Evolutionary conservation across 2,797 vertebrate genomes (phyloP).

Genomic region (Neosilurus hyrtlii): DNA sequence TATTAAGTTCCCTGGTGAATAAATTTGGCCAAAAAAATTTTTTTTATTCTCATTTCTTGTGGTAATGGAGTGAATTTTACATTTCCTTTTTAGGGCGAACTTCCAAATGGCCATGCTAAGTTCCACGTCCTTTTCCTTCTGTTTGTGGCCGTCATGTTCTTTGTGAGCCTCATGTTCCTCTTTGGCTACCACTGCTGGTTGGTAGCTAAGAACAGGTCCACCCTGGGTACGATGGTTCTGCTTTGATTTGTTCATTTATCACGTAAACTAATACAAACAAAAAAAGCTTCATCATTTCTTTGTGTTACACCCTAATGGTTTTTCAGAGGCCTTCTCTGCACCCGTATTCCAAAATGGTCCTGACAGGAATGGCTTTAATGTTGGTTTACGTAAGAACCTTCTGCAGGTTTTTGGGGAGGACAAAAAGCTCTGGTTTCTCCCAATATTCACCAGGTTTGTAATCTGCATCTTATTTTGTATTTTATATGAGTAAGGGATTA

Average conservation of each 20-base stretch:
- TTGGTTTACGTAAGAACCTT: slow-evolving; percentile 85
- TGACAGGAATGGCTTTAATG: slow-evolving; percentile 93
- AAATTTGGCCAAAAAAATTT: neutral
- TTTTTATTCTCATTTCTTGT: neutral
- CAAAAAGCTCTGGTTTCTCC: slow-evolving; percentile 88
- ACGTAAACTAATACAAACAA: neutral
- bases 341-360: slow-evolving; percentile 88
- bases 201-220: slow-evolving; percentile 92
- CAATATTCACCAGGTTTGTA: slow-evolving; percentile 86
- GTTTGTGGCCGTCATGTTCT: slow-evolving; percentile 97
- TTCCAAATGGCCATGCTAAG: slow-evolving; percentile 85
- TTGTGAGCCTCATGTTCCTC: slow-evolving; percentile 94
- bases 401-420: slow-evolving; percentile 93
- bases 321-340: slow-evolving; percentile 90
- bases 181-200: slow-evolving; percentile 98
- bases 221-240: slow-evolving; percentile 80
- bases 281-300: neutral
- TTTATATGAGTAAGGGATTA: neutral
- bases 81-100: slow-evolving; percentile 75
- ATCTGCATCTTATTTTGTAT: neutral
- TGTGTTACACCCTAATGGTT: neutral
- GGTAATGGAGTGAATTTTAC: slow-evolving; percentile 10
- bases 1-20: neutral
- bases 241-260: neutral
- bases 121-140: slow-evolving; percentile 96